phyloP scores from a whole-genome alignment of 2,797 vertebrate species.

The Epinephelus malabaricus region DNA sequence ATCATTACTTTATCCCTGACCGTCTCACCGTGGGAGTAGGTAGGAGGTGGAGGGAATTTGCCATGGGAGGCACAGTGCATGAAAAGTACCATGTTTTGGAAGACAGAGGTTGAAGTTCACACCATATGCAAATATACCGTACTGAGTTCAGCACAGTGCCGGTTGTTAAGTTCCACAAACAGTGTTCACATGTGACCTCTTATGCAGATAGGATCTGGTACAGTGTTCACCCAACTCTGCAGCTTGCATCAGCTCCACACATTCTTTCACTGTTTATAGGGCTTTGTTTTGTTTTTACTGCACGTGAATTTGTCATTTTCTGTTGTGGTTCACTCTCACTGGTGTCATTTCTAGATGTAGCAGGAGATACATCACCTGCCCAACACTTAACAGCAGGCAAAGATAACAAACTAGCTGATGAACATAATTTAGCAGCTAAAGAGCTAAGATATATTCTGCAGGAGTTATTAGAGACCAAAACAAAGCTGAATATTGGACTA shows the following conservation, averaged over 20 bases:
- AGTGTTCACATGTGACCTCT: constrained; percentile 40
- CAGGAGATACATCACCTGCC: no score
- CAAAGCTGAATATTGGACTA: no score
- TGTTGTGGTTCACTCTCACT: no score
- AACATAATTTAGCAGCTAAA: no score
- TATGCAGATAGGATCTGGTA: neutral
- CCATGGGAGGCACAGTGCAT: constrained; percentile 38
- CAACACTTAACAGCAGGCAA: no score
- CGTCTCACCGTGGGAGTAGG: constrained; percentile 46
- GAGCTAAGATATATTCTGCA: no score
- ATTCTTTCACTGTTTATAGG: no score
- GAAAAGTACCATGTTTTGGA: constrained; percentile 31
- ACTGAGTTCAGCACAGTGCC: constrained; percentile 42
- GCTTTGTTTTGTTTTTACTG: no score
- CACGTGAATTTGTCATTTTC: no score
- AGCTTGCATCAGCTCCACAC: neutral
- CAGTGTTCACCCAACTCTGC: neutral
- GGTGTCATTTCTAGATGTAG: no score
- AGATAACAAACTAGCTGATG: no score
- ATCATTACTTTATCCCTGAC: constrained; percentile 72
- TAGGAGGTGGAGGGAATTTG: constrained; percentile 51
- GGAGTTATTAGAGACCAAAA: no score
- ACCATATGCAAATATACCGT: constrained; percentile 51
- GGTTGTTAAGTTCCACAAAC: constrained; percentile 24
- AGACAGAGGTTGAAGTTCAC: constrained; percentile 60